Evolutionary conservation across 2,797 vertebrate genomes (phyloP).

Genomic region (Sciaenops ocellatus): DNA sequence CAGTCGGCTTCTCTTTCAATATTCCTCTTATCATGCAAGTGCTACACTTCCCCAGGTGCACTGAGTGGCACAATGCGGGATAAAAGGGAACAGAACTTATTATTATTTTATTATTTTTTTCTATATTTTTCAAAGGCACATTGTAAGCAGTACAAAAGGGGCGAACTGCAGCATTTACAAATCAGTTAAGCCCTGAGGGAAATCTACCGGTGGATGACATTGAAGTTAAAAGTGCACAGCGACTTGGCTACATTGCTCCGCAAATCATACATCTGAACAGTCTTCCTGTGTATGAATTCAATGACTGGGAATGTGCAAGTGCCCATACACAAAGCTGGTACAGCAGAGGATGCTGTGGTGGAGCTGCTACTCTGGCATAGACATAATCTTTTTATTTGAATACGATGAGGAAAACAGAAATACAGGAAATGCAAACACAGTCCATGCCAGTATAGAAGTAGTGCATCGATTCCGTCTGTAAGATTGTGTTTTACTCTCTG

Average conservation of each 20-base stretch:
- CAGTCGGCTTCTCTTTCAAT: conserved; percentile 69
- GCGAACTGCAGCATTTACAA: conserved; percentile 80
- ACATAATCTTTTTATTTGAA: conserved; percentile 64
- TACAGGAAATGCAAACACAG: conserved; percentile 55
- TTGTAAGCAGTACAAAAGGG: conserved; percentile 80
- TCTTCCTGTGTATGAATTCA: conserved; percentile 40
- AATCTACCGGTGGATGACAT: conserved; percentile 81
- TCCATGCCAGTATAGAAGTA: conserved; percentile 45
- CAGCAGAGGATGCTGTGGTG: conserved; percentile 31
- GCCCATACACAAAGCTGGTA: conserved; percentile 33
- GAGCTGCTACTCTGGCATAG: conserved; percentile 31
- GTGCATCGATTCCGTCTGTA: conserved; percentile 66
- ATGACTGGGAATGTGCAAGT: conserved; percentile 59
- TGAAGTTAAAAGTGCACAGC: conserved; percentile 81
- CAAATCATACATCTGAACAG: conserved; percentile 73
- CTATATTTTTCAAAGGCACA: conserved; percentile 79
- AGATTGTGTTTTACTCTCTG: conserved; percentile 63
- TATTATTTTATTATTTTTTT: conserved; percentile 51
- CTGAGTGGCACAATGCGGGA: conserved; percentile 69
- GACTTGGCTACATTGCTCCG: conserved; percentile 54
- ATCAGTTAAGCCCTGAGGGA: conserved; percentile 77
- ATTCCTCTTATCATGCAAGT: conserved; percentile 79
- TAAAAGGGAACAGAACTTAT: conserved; percentile 81
- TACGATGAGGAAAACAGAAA: conserved; percentile 47
- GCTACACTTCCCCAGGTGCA: conserved; percentile 78